Conservation (phyloP, 1,140 invertebrate genomes). For the Drosophila ironensis region DNA sequence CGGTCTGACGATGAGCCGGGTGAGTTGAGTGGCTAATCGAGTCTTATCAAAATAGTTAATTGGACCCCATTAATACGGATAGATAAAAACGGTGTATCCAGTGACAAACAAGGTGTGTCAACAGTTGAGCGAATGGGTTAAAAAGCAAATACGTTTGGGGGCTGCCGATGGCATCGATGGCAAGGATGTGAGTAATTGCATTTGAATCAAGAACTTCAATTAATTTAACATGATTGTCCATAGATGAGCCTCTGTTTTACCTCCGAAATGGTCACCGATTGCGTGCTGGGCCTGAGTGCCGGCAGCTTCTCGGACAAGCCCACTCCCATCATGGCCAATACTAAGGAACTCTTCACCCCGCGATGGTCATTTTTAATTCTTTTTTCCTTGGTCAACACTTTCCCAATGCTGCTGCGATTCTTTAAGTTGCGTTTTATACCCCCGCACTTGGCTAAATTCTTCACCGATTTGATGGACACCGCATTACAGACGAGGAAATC, state of each 20-base stretch:
- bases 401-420: constrained; percentile 31
- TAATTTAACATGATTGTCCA: too few species aligned
- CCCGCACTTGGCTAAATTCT: constrained; percentile 51
- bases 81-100: constrained; percentile 70
- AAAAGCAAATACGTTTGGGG: constrained; percentile 35
- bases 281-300: constrained; percentile 82
- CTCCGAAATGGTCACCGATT: constrained; percentile 82
- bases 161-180: constrained; percentile 42
- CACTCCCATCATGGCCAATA: constrained; percentile 48
- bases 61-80: not conserved
- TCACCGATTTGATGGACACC: constrained; percentile 57
- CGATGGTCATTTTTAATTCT: constrained; percentile 19
- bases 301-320: constrained; percentile 65
- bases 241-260: constrained; percentile 81
- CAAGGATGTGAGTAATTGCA: constrained; percentile 52
- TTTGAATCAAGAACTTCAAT: too few species aligned
- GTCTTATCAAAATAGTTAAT: not conserved
- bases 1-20: constrained; percentile 82
- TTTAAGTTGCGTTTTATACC: constrained; percentile 54
- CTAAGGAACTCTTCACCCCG: constrained; percentile 39
- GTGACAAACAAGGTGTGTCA: constrained; percentile 61
- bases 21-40: constrained; percentile 2
- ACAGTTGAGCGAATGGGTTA: constrained; percentile 47
- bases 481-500: constrained; percentile 59
- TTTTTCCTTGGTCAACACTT: constrained; percentile 25